A percentile compares a stretch with the other conserved stretches of the same genome.
Evolutionary conservation across 2,113 vertebrate species (phyloP).

Genomic region (Numida meleagris): DNA sequence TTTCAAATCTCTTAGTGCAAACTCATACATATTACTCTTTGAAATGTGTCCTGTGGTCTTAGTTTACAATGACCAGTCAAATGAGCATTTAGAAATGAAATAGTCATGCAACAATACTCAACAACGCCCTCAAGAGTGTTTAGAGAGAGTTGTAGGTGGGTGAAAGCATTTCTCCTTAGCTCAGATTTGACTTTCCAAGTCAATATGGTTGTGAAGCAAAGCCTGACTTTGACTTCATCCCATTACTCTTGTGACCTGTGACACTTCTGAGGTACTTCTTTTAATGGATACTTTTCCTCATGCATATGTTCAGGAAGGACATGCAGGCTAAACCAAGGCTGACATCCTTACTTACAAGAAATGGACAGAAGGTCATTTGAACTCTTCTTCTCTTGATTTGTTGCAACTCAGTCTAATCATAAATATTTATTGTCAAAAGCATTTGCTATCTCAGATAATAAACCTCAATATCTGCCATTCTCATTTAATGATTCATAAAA

Average conservation of each 20-base stretch:
- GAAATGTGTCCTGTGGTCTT: background rate
- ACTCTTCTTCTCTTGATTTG: background rate
- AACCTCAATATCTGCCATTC: background rate
- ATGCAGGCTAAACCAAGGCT: background rate
- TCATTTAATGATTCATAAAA: conserved; percentile 47
- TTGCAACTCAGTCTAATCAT: background rate
- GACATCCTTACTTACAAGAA: background rate
- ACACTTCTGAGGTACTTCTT: background rate
- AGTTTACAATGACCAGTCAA: background rate
- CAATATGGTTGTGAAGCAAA: background rate
- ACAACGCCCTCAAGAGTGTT: background rate
- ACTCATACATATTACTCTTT: background rate
- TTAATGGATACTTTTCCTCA: background rate
- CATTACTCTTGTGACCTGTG: background rate
- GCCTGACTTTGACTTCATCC: background rate
- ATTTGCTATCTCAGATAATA: background rate
- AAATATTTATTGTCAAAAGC: conserved; percentile 26
- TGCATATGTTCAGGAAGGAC: background rate
- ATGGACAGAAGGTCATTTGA: background rate
- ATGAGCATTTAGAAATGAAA: background rate
- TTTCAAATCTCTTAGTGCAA: too few species aligned
- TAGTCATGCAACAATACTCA: background rate
- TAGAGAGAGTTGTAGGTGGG: background rate
- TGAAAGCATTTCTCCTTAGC: background rate
- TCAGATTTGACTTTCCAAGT: background rate